phyloP scores from a whole-genome alignment of 2,113 vertebrate species.

The Limanda limanda region DNA sequence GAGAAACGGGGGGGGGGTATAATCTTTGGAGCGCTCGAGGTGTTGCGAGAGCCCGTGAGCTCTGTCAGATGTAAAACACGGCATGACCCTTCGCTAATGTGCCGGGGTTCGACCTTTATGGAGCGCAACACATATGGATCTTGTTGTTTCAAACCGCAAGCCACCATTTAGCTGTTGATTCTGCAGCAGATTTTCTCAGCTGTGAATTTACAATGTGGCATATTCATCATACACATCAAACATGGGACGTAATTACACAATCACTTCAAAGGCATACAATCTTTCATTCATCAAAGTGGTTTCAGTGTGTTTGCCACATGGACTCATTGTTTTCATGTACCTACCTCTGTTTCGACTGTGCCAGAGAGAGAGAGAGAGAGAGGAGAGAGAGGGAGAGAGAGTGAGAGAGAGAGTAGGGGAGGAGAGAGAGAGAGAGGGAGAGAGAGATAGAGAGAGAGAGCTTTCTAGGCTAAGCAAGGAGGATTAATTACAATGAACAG shows the following conservation, averaged over 20 bases:
- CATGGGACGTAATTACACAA: constrained; percentile 77
- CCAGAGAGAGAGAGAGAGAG: constrained; percentile 38
- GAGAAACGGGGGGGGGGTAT: not conserved
- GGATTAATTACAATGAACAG: constrained; percentile 80
- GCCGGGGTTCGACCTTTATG: constrained; percentile 69
- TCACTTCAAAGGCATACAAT: constrained; percentile 78
- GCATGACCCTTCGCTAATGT: constrained; percentile 65
- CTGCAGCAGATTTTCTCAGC: constrained; percentile 75
- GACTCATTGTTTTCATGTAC: constrained; percentile 75
- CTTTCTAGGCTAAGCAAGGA: constrained; percentile 65
- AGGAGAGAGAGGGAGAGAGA: no score
- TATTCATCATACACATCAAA: constrained; percentile 80
- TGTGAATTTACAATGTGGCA: constrained; percentile 77
- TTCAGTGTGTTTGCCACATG: constrained; percentile 79
- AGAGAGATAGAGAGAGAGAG: constrained; percentile 42
- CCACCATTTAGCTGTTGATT: constrained; percentile 78
- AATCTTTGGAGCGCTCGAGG: constrained; percentile 62
- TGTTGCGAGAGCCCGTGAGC: constrained; percentile 60
- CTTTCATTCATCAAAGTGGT: constrained; percentile 80
- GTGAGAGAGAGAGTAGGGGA: not conserved
- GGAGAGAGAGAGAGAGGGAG: no score
- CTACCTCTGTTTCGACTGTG: constrained; percentile 72
- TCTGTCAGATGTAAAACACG: constrained; percentile 76
- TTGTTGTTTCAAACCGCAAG: constrained; percentile 71
- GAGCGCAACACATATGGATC: constrained; percentile 74